These are phyloP conservation scores for Cygnus buccinator DNA, from an alignment of 2,113 vertebrate species.

Conservation along the genomic window DNA sequence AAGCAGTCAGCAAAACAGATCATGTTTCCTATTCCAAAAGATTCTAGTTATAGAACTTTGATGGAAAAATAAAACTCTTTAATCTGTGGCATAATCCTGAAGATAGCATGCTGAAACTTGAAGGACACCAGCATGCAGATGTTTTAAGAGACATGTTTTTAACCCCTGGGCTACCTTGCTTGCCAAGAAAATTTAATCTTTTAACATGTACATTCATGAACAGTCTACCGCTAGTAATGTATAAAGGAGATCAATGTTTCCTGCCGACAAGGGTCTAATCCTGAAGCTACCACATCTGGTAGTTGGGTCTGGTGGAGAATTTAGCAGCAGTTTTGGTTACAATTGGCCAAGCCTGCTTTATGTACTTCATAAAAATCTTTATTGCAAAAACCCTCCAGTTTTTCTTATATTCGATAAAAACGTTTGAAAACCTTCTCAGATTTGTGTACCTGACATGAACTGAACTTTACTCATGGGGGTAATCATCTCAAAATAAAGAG, in stretches of 20 bases:
- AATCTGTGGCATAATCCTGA: slow-evolving; percentile 40
- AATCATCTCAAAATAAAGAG: neutral
- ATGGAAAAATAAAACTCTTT: slow-evolving; percentile 49
- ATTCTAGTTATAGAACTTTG: slow-evolving; percentile 3
- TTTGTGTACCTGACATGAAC: neutral
- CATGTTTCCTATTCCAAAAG: slow-evolving; percentile 40
- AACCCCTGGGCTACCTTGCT: slow-evolving; percentile 56
- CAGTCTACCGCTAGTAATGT: neutral
- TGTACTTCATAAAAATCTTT: neutral
- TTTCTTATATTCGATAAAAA: neutral
- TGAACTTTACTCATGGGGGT: neutral
- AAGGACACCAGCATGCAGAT: slow-evolving; percentile 40
- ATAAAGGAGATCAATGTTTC: neutral
- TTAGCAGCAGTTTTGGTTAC: neutral
- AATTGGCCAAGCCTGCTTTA: neutral
- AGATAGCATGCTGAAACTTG: slow-evolving; percentile 66
- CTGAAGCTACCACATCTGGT: neutral
- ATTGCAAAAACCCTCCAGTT: neutral
- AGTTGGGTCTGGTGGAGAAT: neutral
- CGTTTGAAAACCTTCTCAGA: neutral
- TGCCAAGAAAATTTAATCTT: slow-evolving; percentile 51
- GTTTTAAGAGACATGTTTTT: slow-evolving; percentile 26
- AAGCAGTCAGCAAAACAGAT: slow-evolving; percentile 33
- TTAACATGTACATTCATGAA: slow-evolving; percentile 52
- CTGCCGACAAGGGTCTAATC: neutral